Conservation (phyloP, 2,113 vertebrate genomes). For the Macaca mulatta region DNA sequence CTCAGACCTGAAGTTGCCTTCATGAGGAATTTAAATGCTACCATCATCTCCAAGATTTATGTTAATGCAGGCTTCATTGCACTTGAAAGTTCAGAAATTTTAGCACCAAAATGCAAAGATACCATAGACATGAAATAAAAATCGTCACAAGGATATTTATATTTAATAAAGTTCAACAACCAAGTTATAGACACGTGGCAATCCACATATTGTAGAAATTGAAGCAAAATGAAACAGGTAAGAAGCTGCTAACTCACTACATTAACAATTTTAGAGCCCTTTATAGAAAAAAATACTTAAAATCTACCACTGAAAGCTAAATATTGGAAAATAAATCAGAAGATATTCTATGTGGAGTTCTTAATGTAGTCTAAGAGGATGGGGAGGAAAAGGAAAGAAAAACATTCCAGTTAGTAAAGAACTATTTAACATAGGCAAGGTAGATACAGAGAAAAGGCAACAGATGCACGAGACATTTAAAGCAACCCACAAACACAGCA, state of each 20-base stretch:
- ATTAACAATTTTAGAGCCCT: slow-evolving; percentile 34
- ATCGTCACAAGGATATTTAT: neutral
- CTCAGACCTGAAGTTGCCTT: neutral
- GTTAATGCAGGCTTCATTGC: neutral
- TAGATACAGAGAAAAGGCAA: neutral
- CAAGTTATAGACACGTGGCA: neutral
- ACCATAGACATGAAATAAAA: slow-evolving; percentile 38
- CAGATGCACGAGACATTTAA: neutral
- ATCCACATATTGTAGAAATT: neutral
- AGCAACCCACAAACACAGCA: neutral
- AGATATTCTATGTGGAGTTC: neutral
- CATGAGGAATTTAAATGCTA: neutral
- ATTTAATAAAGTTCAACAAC: neutral
- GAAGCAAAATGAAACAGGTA: neutral
- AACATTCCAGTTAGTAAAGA: slow-evolving; percentile 11
- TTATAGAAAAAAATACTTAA: neutral
- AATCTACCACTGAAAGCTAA: neutral
- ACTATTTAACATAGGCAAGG: neutral
- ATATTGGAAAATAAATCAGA: slow-evolving; percentile 42
- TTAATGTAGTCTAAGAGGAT: slow-evolving; percentile 6
- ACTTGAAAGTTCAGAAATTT: slow-evolving; percentile 40
- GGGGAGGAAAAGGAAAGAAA: neutral
- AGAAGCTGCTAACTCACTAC: neutral
- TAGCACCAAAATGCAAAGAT: neutral
- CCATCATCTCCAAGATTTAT: slow-evolving; percentile 18